Evolutionary conservation across 1,140 invertebrate species (phyloP), one percentile per base, ranked within the genome.

Genomic region (Mactra quadrangularis): DNA sequence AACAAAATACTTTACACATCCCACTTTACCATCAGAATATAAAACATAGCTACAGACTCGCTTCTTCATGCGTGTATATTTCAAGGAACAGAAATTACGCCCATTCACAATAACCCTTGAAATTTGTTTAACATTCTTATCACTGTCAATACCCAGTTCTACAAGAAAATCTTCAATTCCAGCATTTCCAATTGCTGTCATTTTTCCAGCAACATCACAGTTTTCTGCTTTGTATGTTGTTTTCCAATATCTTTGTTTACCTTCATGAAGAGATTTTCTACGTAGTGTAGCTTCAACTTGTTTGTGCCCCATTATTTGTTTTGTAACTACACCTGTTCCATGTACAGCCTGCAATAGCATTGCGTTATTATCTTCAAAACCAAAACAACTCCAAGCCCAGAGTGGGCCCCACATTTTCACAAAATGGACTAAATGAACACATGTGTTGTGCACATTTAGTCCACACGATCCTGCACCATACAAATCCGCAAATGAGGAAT

Each of bases 301-400:
- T 57, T 57, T 57, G 25, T 22, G 22, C 53, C 22, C 9, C 53
- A 7, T 47, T 47, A 75, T 41, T 59, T 57, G 50, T 17, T 59
- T 55, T 27, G 41, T 41, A 2, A 77, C 74, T 27, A 22, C 33
- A 9, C 74, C 74, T 50, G 74, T 77, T 64, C 74, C 74, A 81
- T 81, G 77, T 1, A 71, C 77, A 45, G 77, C 11, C 17, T 81
- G 22, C 22, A 86, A 64, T 15, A 86, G 31, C 60, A 57, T 59
- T 3, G 85, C 52, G 52, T 86, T 78, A 4, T 55, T 75, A 53
- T 86, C 79, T 52, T 86, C 85, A 75, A 86, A 83, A 35, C 68
- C 60, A 64, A 86, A 83, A 33, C 85, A 86, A 71, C 81, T 86
- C 85, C 85, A 86, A 17, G 27, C 29, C 74, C 55, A 86, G 25